phyloP scores from a whole-genome alignment of 2,113 vertebrate genomes.

The Solea senegalensis region DNA sequence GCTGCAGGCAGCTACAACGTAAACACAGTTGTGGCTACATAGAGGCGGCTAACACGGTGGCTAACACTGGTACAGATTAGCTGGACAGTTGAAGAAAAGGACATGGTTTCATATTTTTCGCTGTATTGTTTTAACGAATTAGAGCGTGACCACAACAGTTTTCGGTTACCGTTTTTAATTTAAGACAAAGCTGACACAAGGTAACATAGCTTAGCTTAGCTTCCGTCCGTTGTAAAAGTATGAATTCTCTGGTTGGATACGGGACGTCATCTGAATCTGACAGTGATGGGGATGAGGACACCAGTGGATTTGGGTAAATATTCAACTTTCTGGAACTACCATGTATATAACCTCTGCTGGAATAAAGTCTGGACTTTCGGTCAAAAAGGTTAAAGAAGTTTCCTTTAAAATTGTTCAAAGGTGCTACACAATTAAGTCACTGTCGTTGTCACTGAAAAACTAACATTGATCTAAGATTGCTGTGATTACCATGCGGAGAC shows the following conservation, averaged over 20 bases:
- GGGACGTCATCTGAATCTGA: constrained; percentile 81
- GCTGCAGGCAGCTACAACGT: background rate
- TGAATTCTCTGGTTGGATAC: constrained; percentile 81
- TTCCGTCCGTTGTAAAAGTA: constrained; percentile 8
- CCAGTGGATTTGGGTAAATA: constrained; percentile 21
- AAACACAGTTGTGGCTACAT: constrained; percentile 30
- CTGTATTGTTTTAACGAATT: background rate
- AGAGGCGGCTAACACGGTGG: background rate
- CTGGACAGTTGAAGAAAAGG: background rate
- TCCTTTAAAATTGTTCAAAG: too few relatives aligned
- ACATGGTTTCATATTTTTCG: rapidly evolving
- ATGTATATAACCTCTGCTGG: too few relatives aligned
- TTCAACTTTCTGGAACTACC: background rate
- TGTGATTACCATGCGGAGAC: too few relatives aligned
- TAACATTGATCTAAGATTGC: too few relatives aligned
- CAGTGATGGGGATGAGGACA: constrained; percentile 67
- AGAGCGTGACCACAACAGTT: rapidly evolving
- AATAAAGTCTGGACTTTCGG: too few relatives aligned
- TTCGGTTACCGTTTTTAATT: background rate
- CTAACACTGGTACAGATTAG: background rate
- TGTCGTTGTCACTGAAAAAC: too few relatives aligned
- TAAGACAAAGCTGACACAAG: background rate
- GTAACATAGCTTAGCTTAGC: constrained; percentile 11
- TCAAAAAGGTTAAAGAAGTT: too few relatives aligned
- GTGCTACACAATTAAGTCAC: too few relatives aligned